These are phyloP conservation scores for Pseudolaguvia tuberculata DNA, from an alignment of 2,113 vertebrate genomes.

Conservation along the genomic window DNA sequence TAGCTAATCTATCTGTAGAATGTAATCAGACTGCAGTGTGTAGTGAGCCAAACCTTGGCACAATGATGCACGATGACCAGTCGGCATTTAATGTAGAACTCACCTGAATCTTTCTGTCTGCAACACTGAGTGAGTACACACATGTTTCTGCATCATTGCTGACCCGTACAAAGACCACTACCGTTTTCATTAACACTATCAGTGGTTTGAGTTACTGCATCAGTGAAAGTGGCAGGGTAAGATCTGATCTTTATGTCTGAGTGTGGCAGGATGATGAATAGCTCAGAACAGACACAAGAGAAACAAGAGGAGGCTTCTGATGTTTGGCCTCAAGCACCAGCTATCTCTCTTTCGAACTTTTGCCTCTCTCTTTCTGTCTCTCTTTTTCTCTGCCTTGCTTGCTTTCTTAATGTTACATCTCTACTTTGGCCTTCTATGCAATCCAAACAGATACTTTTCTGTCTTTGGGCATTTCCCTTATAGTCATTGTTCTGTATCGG, in stretches of 20 bases:
- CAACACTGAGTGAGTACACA: not conserved
- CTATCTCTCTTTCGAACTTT: not conserved
- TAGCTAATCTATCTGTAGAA: not conserved
- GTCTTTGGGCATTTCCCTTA: not conserved
- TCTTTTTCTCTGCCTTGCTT: not conserved
- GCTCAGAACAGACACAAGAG: conserved; percentile 12
- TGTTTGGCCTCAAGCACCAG: conserved; percentile 25
- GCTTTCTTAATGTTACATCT: not conserved
- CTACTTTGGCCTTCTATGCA: not conserved
- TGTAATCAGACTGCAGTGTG: not conserved
- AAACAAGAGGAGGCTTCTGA: conserved; percentile 22
- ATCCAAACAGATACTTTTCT: not conserved
- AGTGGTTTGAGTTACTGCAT: conserved; percentile 10
- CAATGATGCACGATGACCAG: not conserved
- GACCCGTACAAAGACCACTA: conserved; percentile 4
- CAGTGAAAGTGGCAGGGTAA: conserved; percentile 23
- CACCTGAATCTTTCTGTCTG: too few species aligned
- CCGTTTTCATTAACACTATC: conserved; percentile 42
- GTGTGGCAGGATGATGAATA: conserved; percentile 44
- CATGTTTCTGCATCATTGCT: conserved; percentile 16
- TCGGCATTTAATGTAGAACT: not conserved
- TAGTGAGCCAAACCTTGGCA: not conserved
- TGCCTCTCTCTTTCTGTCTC: conserved; percentile 2
- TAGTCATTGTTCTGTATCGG: not conserved
- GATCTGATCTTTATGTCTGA: conserved; percentile 39